Conservation (phyloP, 2,113 vertebrate species). For the Nothoprocta perdicaria region DNA sequence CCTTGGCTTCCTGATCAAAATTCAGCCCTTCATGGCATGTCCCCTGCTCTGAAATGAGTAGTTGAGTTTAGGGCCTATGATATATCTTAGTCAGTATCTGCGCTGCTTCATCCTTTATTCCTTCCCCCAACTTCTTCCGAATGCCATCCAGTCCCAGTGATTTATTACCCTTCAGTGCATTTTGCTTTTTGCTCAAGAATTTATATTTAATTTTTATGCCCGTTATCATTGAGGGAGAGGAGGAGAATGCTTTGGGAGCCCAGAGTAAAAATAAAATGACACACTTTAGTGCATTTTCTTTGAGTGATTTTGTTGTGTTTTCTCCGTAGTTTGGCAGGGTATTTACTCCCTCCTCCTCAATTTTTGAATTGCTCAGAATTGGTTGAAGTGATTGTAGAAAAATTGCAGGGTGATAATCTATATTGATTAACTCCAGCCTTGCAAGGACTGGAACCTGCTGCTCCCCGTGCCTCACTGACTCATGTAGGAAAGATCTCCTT, state of each 20-base stretch:
- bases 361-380: not conserved
- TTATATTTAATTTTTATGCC: conserved; percentile 52
- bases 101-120: not conserved
- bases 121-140: not conserved
- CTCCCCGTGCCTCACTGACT: not conserved
- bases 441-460: not conserved
- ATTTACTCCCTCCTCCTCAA: not conserved
- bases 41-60: rapidly evolving
- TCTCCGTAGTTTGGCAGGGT: not conserved
- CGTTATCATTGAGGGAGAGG: not conserved
- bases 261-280: not conserved
- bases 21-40: not conserved
- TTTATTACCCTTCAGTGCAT: not conserved
- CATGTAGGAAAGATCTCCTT: rapidly evolving
- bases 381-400: not conserved
- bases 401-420: not conserved
- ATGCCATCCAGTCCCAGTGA: not conserved
- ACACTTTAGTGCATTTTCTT: not conserved
- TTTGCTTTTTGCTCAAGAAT: not conserved
- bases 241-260: conserved; percentile 4
- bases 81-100: not conserved
- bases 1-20: not conserved
- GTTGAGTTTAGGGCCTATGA: not conserved
- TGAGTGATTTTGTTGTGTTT: not conserved
- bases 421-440: not conserved